Evolutionary conservation across 2,888 invertebrate genomes (phyloP).

Genomic region (Chirona hameri): DNA sequence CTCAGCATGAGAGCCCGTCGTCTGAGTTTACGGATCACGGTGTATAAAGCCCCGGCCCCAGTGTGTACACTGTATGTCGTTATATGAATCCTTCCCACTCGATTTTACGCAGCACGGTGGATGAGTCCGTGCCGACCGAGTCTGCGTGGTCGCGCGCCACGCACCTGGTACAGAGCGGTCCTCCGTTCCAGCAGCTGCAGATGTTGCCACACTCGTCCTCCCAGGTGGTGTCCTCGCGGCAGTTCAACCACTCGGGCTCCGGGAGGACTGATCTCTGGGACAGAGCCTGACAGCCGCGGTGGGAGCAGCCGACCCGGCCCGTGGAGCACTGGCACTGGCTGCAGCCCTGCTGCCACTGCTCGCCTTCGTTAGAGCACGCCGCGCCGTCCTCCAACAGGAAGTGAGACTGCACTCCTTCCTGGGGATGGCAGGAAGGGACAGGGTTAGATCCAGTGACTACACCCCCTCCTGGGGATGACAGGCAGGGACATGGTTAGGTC

Average conservation of each 20-base stretch:
- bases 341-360: conserved; percentile 33
- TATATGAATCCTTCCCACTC: too few species aligned
- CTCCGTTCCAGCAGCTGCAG: neutral
- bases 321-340: conserved; percentile 30
- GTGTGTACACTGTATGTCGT: too few species aligned
- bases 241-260: neutral
- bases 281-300: conserved; percentile 24
- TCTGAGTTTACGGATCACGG: too few species aligned
- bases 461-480: too few species aligned
- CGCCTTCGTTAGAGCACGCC: conserved; percentile 24
- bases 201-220: conserved; percentile 26
- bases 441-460: too few species aligned
- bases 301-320: conserved; percentile 30
- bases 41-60: too few species aligned
- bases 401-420: neutral
- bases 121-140: too few species aligned
- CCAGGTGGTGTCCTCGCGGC: conserved; percentile 7
- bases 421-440: neutral
- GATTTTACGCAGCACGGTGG: too few species aligned
- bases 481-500: too few species aligned
- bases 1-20: too few species aligned
- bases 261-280: neutral
- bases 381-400: conserved; percentile 1
- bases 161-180: conserved; percentile 22
- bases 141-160: neutral